These are phyloP conservation scores for Morphnarchus princeps DNA, from an alignment of 2,113 vertebrate species.

Conservation along the genomic window DNA sequence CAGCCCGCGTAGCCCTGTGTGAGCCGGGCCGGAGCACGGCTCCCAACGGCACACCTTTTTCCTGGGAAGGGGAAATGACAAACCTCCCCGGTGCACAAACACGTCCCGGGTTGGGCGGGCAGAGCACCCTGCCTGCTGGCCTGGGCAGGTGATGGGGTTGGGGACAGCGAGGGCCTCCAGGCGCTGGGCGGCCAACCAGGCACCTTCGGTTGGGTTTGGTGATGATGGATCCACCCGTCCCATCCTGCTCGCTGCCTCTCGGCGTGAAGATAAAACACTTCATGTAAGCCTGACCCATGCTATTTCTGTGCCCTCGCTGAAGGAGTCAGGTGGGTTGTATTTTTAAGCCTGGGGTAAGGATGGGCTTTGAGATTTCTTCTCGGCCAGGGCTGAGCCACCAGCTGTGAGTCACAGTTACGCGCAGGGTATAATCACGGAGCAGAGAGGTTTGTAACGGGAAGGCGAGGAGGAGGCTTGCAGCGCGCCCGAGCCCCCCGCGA, in stretches of 20 bases:
- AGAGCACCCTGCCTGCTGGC: neutral
- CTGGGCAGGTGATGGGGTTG: neutral
- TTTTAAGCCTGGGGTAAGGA: neutral
- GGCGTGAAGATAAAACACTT: rapidly evolving
- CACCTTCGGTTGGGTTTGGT: neutral
- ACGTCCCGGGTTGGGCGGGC: rapidly evolving
- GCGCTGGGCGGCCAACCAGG: neutral
- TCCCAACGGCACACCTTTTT: neutral
- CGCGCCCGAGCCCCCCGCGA: rapidly evolving
- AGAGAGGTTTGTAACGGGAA: neutral
- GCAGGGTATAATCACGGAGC: neutral
- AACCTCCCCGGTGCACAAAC: neutral
- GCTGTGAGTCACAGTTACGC: rapidly evolving
- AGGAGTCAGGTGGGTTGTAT: neutral
- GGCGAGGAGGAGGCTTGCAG: neutral
- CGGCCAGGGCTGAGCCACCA: neutral
- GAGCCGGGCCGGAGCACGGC: neutral
- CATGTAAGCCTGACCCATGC: rapidly evolving
- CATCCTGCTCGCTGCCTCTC: rapidly evolving
- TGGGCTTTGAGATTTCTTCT: neutral
- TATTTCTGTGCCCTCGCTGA: neutral
- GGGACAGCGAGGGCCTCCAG: neutral
- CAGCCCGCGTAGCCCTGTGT: neutral
- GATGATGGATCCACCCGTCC: rapidly evolving
- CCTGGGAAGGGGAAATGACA: neutral